Percentiles rank a stretch among this genome's conserved stretches.
Conservation (phyloP, 2,888 invertebrate species). For the Hipparchia semele region DNA sequence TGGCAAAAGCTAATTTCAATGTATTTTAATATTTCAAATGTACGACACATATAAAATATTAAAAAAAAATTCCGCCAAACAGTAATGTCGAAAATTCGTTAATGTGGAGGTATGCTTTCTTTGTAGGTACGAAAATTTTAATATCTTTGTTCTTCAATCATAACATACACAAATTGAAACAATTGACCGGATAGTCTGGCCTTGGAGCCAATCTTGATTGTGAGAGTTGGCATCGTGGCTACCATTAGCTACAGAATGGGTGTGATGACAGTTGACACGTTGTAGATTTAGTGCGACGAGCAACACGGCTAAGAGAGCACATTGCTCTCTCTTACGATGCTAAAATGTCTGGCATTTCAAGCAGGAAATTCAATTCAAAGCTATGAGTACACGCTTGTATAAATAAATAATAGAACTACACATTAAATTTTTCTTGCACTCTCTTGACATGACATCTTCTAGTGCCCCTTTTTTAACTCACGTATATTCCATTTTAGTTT, state of each 20-base stretch:
- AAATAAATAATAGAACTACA: too few species aligned
- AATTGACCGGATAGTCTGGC: slow-evolving; percentile 22
- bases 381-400: too few species aligned
- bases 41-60: too few species aligned
- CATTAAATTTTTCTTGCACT: too few species aligned
- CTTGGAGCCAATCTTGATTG: slow-evolving; percentile 26
- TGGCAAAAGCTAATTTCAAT: too few species aligned
- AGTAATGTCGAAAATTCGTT: background rate
- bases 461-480: too few species aligned
- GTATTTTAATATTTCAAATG: too few species aligned
- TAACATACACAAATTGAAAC: slow-evolving; percentile 14
- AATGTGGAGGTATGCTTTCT: background rate
- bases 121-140: background rate
- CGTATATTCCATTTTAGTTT: too few species aligned
- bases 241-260: background rate
- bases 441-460: too few species aligned
- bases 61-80: too few species aligned
- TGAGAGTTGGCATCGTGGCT: slow-evolving; percentile 12
- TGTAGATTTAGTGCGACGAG: slow-evolving; percentile 1
- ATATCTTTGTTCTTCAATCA: slow-evolving; percentile 17
- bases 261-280: slow-evolving; percentile 9
- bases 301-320: background rate
- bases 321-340: background rate
- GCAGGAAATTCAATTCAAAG: too few species aligned
- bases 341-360: too few species aligned